A percentile compares a stretch with the other conserved stretches of the same genome.
Conservation (phyloP, 2,113 vertebrate species). For the Hyaena hyaena region DNA sequence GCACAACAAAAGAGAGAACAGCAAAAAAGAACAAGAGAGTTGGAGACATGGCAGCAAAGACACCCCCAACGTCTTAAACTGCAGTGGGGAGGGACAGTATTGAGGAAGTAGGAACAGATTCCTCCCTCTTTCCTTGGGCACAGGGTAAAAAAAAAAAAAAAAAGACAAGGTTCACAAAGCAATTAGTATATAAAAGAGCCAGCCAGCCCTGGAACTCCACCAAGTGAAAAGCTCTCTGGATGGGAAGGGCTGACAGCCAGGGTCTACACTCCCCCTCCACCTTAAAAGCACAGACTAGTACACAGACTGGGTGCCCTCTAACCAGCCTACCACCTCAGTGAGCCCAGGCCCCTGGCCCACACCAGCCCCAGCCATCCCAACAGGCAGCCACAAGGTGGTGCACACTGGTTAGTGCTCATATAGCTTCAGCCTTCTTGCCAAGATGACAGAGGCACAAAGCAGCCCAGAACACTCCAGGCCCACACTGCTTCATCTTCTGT, state of each 20-base stretch:
- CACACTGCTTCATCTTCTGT: neutral
- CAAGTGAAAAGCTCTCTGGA: neutral
- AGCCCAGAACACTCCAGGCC: neutral
- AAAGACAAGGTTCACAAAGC: neutral
- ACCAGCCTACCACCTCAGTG: neutral
- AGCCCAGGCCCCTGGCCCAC: neutral
- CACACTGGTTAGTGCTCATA: neutral
- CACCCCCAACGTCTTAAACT: neutral
- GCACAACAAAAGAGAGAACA: neutral
- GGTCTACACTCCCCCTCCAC: neutral
- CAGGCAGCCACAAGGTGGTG: neutral
- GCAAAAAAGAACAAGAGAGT: neutral
- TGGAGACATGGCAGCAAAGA: neutral
- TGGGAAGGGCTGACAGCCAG: neutral
- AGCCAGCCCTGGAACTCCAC: neutral
- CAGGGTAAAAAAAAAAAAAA: neutral
- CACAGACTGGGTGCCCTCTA: neutral
- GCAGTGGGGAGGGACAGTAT: neutral
- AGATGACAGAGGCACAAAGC: neutral
- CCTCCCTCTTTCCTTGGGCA: neutral
- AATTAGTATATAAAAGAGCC: neutral
- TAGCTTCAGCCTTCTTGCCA: neutral
- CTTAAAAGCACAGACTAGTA: neutral
- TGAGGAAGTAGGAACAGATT: neutral
- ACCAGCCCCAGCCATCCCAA: neutral